Conservation (phyloP, 1,140 invertebrate species). For the Eubasilissa regina region DNA sequence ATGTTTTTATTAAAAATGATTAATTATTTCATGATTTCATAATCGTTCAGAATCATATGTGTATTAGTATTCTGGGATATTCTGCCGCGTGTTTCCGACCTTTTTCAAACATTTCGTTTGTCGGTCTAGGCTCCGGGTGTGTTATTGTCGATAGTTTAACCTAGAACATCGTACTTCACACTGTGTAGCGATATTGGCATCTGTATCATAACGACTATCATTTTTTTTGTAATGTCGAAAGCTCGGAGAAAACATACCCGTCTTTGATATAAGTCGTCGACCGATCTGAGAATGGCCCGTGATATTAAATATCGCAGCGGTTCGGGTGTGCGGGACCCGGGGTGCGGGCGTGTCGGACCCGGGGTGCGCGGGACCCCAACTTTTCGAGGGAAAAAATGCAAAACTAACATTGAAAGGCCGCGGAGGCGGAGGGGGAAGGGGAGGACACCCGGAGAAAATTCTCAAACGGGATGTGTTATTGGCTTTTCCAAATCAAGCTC, state of each 20-base stretch:
- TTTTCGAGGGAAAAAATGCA: slow-evolving; percentile 26
- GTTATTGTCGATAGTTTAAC: no score
- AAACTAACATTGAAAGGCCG: background rate
- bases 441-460: slow-evolving; percentile 10
- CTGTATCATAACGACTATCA: no score
- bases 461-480: slow-evolving; percentile 11
- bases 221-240: background rate
- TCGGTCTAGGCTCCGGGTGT: no score
- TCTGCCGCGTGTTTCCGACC: no score
- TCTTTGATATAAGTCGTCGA: no score
- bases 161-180: no score
- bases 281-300: background rate
- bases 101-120: no score
- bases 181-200: no score
- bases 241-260: background rate
- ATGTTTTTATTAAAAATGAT: no score
- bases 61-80: no score
- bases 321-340: background rate
- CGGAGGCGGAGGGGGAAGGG: background rate
- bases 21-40: no score
- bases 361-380: background rate
- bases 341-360: background rate
- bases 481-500: slow-evolving; percentile 27
- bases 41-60: no score
- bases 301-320: slow-evolving; percentile 25